Base-by-base conservation (phyloP, 92 coral and sea anemone species). In the Siderastrea radians region DNA sequence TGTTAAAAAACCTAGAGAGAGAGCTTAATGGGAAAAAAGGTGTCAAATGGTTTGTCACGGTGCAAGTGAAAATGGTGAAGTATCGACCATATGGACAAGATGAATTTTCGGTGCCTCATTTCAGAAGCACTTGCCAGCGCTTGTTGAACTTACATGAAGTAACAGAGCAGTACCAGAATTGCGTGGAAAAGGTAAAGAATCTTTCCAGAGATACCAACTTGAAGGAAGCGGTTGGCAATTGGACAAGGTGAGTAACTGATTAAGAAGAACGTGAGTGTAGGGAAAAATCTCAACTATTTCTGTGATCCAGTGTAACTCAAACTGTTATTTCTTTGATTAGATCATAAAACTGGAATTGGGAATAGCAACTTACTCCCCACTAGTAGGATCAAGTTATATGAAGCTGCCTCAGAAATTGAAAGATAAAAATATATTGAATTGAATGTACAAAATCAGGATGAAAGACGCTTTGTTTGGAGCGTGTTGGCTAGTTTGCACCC, bases 341-440 rank as follows among this genome's bases (percentile, higher is more conserved):
- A 76, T 92, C 4, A 50, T 80, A 47, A 79, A 92, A 68, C 64
- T 89, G 0, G 86, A 80, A 2, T 74, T 92, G 47, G 14, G 52
- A 14, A 64, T 89, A 6, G 85, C 85, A 17, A 48, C 76, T 5
- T 92, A 92, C 88, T 72, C 73, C n/a, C 92, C 91, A 44, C 80
- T 93, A 45, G 66, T 68, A 59, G 96, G 93, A 0, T 68, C 84
- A 13, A 80, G 91, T 19, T 87, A 93, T 16, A 12, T 90, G 49
- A 88, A 80, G 1, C 83, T 86, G 1, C 92, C 96, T n/a, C 78
- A 91, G 19, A 79, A 4, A 47, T 66, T 90, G 6, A 26, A 74
- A 13, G 78, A 73, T 16, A 93, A 88, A 74, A 90, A 90, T n/a
- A n/a, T n/a, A n/a, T n/a, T n/a, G n/a, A n/a, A 63, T 74, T 90